A percentile compares a stretch with the other conserved stretches of the same genome.
Evolutionary conservation across 2,797 vertebrate species (phyloP).

Genomic region (Steatocranus sp.): DNA sequence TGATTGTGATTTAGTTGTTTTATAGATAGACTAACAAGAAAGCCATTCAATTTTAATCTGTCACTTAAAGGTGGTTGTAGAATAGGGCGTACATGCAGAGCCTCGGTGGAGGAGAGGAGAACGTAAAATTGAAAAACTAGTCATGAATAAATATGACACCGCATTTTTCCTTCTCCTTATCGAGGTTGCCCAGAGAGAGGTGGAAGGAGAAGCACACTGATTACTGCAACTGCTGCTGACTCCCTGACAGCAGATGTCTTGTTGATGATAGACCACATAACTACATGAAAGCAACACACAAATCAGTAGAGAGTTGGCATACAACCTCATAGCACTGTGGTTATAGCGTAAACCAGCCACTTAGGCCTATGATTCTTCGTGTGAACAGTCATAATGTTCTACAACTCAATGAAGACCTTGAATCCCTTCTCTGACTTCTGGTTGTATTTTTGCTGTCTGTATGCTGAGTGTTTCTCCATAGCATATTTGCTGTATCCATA

Average conservation of each 20-base stretch:
- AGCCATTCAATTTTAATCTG: conserved; percentile 48
- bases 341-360: conserved; percentile 13
- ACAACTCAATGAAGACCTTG: conserved; percentile 3
- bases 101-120: conserved; percentile 41
- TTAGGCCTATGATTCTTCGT: conserved; percentile 36
- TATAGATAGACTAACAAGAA: conserved; percentile 45
- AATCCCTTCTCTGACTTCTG: not conserved
- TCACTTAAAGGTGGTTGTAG: conserved; percentile 18
- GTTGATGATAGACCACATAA: conserved; percentile 62
- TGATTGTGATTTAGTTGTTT: conserved; percentile 30
- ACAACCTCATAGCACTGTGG: conserved; percentile 8
- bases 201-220: conserved; percentile 62
- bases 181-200: conserved; percentile 68
- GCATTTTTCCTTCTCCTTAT: conserved; percentile 70
- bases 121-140: conserved; percentile 57
- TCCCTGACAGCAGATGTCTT: conserved; percentile 70
- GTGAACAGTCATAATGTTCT: conserved; percentile 29
- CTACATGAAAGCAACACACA: conserved; percentile 57
- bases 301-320: conserved; percentile 39
- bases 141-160: conserved; percentile 79
- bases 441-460: not conserved
- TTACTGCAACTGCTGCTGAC: conserved; percentile 58
- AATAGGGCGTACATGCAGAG: conserved; percentile 22
- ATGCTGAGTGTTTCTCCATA: not conserved
- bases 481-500: not conserved